Evolutionary conservation across 2,888 invertebrate species (phyloP), one percentile per base, ranked within the genome.

Genomic region (Urechis unicinctus): DNA sequence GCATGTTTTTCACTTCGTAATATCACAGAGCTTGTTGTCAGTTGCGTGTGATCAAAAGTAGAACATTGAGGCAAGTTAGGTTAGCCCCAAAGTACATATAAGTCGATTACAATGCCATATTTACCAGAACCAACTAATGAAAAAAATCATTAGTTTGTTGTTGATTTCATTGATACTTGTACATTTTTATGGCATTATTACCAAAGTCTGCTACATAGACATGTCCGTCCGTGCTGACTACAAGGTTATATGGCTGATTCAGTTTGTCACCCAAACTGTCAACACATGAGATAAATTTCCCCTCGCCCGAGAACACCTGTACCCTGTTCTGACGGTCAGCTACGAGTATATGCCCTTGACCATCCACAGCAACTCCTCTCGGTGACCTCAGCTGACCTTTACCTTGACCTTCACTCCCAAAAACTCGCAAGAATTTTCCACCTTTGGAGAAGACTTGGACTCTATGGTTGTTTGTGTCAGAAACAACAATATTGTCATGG

Each of bases 361-460:
- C 22, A 44, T 61, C 61, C 2, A 49, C 47, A 25, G 55, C 50
- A 1, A 62, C 41, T 1, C 62, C 62, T 1, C 59, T 51, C 13
- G 62, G 62, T n/a, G 49, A 48, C 31, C 50, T 46, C 43, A 61
- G 56, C 21, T 51, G 44, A 17, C 61, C 54, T 26, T 49, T 56
- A 5, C 58, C 56, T 28, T 58, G 47, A 17, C 57, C 36, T 21
- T 56, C 47, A 2, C 30, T 36, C 17, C 61, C 61, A 36, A 62
- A 47, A 9, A 24, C 13, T 6, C 29, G 45, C 22, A 51, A 26
- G 41, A 57, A 60, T n/a, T 48, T 50, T 13, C 62, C 62, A 6
- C 46, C 31, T 6, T 42, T 43, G 50, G 58, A 56, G 43, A 62
- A 62, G 2, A 62, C 53, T 53, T 62, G 62, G 13, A 62, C 61